Percentiles rank a stretch among this genome's conserved stretches.
These are phyloP conservation scores for Sebastes diploproa DNA, from an alignment of 2,797 vertebrate species.

Conservation along the genomic window DNA sequence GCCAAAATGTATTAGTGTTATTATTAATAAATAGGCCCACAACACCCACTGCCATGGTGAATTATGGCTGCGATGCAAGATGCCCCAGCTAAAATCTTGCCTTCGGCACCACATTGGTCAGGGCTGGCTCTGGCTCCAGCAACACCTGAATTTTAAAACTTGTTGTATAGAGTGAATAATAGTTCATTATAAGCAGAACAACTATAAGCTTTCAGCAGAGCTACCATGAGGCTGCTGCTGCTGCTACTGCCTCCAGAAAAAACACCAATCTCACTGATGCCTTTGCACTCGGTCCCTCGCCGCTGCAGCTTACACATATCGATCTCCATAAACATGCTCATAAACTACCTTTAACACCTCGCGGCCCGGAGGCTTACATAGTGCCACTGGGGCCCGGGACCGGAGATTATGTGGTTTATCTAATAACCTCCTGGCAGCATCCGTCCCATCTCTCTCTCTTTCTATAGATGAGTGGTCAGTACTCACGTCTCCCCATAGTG, in stretches of 20 bases:
- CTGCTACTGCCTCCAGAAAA: conserved; percentile 1
- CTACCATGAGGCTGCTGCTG: background rate
- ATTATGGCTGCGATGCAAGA: too few species aligned
- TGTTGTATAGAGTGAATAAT: background rate
- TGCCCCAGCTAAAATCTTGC: too few species aligned
- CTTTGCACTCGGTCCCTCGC: background rate
- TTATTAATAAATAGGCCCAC: too few species aligned
- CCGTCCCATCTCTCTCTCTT: background rate
- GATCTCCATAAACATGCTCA: conserved; percentile 53
- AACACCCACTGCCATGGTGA: fast-evolving
- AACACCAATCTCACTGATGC: conserved; percentile 25
- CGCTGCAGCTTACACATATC: conserved; percentile 33
- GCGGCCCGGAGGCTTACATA: background rate
- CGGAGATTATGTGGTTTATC: conserved; percentile 44
- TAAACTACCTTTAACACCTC: conserved; percentile 53
- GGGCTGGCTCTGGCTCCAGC: background rate
- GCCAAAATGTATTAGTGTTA: too few species aligned
- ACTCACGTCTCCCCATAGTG: conserved; percentile 9
- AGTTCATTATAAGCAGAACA: background rate
- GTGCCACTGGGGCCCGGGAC: conserved; percentile 9
- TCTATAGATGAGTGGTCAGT: conserved; percentile 31
- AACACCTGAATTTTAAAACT: background rate
- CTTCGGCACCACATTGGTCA: too few species aligned
- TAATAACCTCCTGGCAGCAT: conserved; percentile 47
- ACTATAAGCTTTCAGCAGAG: background rate